Conservation (phyloP, 2,888 invertebrate species). For the Tenthredo mesomela region DNA sequence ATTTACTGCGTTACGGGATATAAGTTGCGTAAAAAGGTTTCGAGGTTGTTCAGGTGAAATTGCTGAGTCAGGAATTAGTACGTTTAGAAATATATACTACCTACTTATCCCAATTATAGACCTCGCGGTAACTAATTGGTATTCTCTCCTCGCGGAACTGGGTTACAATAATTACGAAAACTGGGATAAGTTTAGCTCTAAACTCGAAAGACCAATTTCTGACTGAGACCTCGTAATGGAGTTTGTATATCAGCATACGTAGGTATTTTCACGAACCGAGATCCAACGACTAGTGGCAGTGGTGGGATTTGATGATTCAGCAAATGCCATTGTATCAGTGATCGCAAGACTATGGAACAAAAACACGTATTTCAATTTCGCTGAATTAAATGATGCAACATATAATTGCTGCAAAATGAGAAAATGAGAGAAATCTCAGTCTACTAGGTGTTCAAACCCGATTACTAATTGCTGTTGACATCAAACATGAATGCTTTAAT, state of each 20-base stretch:
- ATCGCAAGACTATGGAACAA: background rate
- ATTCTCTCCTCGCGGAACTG: background rate
- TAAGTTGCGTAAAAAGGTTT: background rate
- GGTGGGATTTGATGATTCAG: background rate
- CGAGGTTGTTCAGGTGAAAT: background rate
- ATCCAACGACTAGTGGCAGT: background rate
- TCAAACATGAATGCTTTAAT: background rate
- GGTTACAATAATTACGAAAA: conserved; percentile 7
- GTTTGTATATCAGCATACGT: background rate
- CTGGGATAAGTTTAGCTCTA: background rate
- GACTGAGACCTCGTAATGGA: background rate
- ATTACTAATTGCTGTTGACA: background rate
- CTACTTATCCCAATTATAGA: conserved; percentile 4
- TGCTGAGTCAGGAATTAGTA: background rate
- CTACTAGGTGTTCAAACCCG: background rate
- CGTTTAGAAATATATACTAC: background rate
- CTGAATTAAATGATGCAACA: background rate
- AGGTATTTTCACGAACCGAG: background rate
- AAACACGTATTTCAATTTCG: background rate
- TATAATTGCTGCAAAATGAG: background rate
- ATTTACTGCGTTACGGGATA: background rate
- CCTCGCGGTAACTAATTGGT: background rate
- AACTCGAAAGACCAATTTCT: background rate
- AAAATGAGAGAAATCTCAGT: background rate
- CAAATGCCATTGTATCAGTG: background rate